Percentiles rank a stretch among this genome's conserved stretches.
These are phyloP conservation scores for Anolis apletophallus DNA, from an alignment of 2,797 vertebrate genomes.

Conservation along the genomic window DNA sequence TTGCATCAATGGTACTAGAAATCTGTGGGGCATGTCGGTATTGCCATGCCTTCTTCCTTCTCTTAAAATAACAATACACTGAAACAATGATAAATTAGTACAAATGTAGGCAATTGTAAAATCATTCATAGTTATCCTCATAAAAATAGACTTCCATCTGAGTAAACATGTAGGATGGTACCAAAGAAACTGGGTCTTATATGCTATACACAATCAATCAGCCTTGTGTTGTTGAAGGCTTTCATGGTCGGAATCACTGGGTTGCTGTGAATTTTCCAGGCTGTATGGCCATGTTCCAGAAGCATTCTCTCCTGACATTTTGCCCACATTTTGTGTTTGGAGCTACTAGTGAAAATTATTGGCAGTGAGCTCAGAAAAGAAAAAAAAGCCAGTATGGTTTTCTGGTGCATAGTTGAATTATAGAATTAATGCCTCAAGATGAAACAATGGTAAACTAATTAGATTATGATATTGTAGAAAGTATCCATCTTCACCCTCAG, in stretches of 20 bases:
- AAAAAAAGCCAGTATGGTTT: not conserved
- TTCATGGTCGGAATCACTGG: too few relatives aligned
- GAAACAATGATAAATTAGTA: not conserved
- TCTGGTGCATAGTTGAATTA: not conserved
- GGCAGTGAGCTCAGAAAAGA: not conserved
- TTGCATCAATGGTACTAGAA: not conserved
- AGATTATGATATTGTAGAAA: too few relatives aligned
- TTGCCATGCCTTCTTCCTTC: not conserved
- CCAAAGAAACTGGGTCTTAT: not conserved
- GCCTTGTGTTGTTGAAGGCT: not conserved
- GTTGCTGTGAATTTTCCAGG: too few relatives aligned
- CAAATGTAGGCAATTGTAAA: not conserved
- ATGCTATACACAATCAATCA: not conserved
- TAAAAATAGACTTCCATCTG: not conserved
- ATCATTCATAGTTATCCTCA: not conserved
- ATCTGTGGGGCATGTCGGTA: not conserved
- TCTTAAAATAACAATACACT: not conserved
- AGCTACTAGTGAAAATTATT: not conserved
- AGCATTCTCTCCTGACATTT: too few relatives aligned
- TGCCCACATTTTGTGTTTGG: not conserved
- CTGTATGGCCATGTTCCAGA: too few relatives aligned
- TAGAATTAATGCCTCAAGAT: not conserved
- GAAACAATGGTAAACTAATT: not conserved
- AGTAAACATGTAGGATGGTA: not conserved
- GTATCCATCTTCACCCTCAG: too few relatives aligned